phyloP scores from a whole-genome alignment of 1,140 invertebrate genomes.

The Spodoptera frugiperda region DNA sequence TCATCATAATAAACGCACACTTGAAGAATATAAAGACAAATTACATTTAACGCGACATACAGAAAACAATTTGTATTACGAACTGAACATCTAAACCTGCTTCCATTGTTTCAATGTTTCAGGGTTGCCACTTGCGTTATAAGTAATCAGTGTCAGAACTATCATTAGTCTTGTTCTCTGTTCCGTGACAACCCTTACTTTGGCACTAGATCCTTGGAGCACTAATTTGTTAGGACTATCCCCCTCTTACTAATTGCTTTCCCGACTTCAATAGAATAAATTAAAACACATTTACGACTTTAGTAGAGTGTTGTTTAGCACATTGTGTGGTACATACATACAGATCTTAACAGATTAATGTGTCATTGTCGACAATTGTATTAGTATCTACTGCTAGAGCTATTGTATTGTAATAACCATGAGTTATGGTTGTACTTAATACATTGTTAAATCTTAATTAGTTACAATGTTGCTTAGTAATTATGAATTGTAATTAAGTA shows the following conservation, averaged over 20 bases:
- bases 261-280: conserved; percentile 28
- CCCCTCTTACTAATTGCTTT: conserved; percentile 33
- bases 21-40: no score
- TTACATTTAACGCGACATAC: no score
- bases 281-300: conserved; percentile 4
- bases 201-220: conserved; percentile 15
- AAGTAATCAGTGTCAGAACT: conserved; percentile 30
- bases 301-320: conserved; percentile 4
- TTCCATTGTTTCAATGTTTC: conserved; percentile 4
- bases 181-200: conserved; percentile 22
- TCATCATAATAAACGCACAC: no score
- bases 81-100: conserved; percentile 10
- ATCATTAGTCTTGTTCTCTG: conserved; percentile 30
- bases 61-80: background rate
- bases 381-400: no score
- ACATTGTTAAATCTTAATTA: no score
- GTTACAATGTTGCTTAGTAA: no score
- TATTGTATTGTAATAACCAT: no score
- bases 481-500: no score
- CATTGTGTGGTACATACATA: no score
- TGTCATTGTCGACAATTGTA: no score
- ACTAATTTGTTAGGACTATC: conserved; percentile 27
- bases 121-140: conserved; percentile 5
- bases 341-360: no score
- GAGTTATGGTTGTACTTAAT: no score